Evolutionary conservation across 2,888 invertebrate genomes (phyloP).

Genomic region (Biston betularia): DNA sequence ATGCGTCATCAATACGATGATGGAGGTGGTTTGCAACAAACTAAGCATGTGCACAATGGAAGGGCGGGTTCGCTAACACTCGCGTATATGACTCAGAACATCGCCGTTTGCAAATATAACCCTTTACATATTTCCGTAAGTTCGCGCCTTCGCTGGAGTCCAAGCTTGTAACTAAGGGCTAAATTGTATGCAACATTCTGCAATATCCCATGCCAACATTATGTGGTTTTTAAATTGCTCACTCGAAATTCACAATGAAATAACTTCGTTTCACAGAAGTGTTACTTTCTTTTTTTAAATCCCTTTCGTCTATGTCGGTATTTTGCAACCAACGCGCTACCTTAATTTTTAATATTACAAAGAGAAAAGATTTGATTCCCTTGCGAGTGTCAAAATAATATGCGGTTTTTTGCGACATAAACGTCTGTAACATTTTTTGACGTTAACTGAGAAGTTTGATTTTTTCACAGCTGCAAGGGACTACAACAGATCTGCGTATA

Average conservation of each 20-base stretch:
- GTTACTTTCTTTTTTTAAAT: background rate
- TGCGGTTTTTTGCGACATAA: no score
- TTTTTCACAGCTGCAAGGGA: no score
- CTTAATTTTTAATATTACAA: no score
- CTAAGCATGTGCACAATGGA: constrained; percentile 50
- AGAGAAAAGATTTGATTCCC: no score
- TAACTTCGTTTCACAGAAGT: background rate
- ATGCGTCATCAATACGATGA: constrained; percentile 50
- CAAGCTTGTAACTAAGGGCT: constrained; percentile 8
- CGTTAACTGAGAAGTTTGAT: no score
- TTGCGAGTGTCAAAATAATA: no score
- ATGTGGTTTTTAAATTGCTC: background rate
- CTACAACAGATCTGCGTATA: no score
- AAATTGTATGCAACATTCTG: constrained; percentile 1
- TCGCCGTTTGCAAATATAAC: constrained; percentile 48
- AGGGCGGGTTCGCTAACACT: constrained; percentile 48
- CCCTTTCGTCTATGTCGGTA: background rate
- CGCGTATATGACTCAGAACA: constrained; percentile 53
- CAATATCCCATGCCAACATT: constrained; percentile 4
- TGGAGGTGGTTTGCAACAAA: constrained; percentile 44
- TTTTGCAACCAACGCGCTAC: background rate
- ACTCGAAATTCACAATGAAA: constrained; percentile 8
- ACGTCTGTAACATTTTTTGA: no score
- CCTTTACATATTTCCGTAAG: constrained; percentile 21
- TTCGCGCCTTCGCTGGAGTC: constrained; percentile 10